Evolutionary conservation across 2,113 vertebrate genomes (phyloP).

Genomic region (Triplophysa siluroides): DNA sequence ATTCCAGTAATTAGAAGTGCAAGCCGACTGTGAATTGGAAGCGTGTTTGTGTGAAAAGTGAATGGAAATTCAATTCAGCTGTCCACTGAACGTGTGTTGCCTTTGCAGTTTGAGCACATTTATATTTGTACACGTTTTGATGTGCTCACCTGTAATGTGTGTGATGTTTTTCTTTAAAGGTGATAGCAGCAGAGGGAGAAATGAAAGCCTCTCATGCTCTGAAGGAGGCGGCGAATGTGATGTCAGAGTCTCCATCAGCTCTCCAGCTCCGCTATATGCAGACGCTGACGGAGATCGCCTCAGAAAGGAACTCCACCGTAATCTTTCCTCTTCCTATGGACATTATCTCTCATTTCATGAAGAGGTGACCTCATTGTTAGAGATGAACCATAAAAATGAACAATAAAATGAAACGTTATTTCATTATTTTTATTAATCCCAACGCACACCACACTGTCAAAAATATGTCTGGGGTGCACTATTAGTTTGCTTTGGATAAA

Average conservation of each 20-base stretch:
- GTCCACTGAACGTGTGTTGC: background rate
- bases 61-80: background rate
- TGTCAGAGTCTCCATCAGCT: constrained; percentile 53
- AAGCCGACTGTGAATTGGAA: background rate
- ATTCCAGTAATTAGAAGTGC: constrained; percentile 19
- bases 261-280: constrained; percentile 64
- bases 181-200: constrained; percentile 61
- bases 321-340: constrained; percentile 54
- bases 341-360: constrained; percentile 30
- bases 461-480: too few species aligned
- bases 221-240: constrained; percentile 47
- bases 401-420: too few species aligned
- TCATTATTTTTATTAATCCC: too few species aligned
- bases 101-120: constrained; percentile 4
- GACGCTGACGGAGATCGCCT: constrained; percentile 55
- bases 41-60: background rate
- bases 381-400: background rate
- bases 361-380: background rate
- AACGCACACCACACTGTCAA: too few species aligned
- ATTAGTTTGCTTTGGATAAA: too few species aligned
- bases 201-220: constrained; percentile 52
- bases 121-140: background rate
- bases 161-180: constrained; percentile 40
- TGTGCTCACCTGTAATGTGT: background rate
- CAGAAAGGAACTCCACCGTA: constrained; percentile 45